phyloP scores from a whole-genome alignment of 2,797 vertebrate species.

The Lophius americanus region DNA sequence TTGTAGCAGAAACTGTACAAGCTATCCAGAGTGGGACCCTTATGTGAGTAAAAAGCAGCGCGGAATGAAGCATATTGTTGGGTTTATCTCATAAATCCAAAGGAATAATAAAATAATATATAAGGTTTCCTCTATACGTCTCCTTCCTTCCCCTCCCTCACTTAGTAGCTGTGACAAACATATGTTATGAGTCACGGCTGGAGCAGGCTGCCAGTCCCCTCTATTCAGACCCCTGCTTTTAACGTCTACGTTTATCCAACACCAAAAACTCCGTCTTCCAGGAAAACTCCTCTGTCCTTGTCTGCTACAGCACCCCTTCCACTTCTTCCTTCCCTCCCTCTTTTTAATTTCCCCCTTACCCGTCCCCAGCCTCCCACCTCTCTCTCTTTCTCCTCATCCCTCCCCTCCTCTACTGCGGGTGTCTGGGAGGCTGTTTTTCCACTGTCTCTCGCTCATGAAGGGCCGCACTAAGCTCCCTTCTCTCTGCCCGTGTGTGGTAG shows the following conservation, averaged over 20 bases:
- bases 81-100: conserved; percentile 14
- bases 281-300: conserved; percentile 72
- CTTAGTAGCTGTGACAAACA: conserved; percentile 72
- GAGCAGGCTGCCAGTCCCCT: conserved; percentile 71
- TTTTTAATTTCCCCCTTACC: conserved; percentile 62
- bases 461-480: conserved; percentile 91
- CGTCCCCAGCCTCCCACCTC: conserved; percentile 63
- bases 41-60: background rate
- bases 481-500: conserved; percentile 95
- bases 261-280: conserved; percentile 77
- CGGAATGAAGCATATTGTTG: conserved; percentile 5
- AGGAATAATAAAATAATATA: conserved; percentile 46
- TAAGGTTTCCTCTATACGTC: conserved; percentile 52
- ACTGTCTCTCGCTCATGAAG: conserved; percentile 89
- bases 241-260: conserved; percentile 69
- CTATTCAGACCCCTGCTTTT: conserved; percentile 69
- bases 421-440: conserved; percentile 82
- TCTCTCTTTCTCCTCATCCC: conserved; percentile 70
- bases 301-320: conserved; percentile 56
- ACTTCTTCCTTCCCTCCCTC: conserved; percentile 46
- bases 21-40: too few species aligned
- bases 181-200: conserved; percentile 82
- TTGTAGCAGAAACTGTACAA: background rate
- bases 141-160: conserved; percentile 65
- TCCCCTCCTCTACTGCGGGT: conserved; percentile 81